Percentiles rank a stretch among this genome's conserved stretches.
Conservation (phyloP, 1,140 invertebrate species). For the Globodera ellingtonae region DNA sequence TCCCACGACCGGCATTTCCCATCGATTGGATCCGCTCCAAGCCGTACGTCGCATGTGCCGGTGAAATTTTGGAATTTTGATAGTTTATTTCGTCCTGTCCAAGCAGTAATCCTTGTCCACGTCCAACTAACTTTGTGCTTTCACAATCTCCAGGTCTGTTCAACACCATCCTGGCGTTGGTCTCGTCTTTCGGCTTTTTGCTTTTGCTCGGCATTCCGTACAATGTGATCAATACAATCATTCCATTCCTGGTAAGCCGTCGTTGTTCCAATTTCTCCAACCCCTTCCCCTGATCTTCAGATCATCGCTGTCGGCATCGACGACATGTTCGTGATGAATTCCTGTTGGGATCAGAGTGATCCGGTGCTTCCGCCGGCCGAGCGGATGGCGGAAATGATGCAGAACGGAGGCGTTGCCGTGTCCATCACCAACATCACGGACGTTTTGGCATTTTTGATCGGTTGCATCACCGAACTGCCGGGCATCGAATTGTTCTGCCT, state of each 20-base stretch:
- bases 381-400: conserved; percentile 65
- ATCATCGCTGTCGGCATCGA: conserved; percentile 69
- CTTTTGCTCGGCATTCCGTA: conserved; percentile 60
- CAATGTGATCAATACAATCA: conserved; percentile 65
- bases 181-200: conserved; percentile 64
- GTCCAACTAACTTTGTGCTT: too few relatives aligned
- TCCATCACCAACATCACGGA: conserved; percentile 70
- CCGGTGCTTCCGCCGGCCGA: conserved; percentile 45
- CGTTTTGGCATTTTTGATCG: conserved; percentile 68
- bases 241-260: conserved; percentile 64
- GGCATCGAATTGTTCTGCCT: conserved; percentile 67
- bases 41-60: conserved; percentile 60
- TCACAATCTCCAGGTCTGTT: conserved; percentile 55
- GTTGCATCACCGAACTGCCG: conserved; percentile 67
- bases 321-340: conserved; percentile 70
- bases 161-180: conserved; percentile 58
- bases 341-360: conserved; percentile 64
- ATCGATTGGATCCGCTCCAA: conserved; percentile 63
- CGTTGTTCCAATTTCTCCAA: too few relatives aligned
- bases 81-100: not conserved
- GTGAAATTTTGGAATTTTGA: conserved; percentile 27
- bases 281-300: not conserved
- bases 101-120: not conserved
- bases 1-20: conserved; percentile 13
- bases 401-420: conserved; percentile 67